Base-by-base conservation (phyloP, 2,888 invertebrate species). In the Gryllus longicercus region DNA sequence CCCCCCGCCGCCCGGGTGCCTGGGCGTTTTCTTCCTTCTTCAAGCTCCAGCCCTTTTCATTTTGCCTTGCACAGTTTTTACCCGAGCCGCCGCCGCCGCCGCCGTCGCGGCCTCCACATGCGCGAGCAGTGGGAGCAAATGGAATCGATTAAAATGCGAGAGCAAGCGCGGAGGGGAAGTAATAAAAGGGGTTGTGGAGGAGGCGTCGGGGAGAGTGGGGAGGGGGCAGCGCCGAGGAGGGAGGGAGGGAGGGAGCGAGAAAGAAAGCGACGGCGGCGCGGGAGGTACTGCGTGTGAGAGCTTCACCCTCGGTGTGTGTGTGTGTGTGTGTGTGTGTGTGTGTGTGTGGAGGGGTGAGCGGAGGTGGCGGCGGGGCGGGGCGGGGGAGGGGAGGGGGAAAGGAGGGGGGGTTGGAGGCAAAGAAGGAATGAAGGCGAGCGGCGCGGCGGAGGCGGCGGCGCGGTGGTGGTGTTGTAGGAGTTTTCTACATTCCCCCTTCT, bases 111-210 rank as follows among this genome's bases (percentile, higher is more conserved):
- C 63, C 63, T 63, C 63, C 63, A 63, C 63, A 63, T 63, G 63
- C 63, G 63, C 63, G 63, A 14, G 63, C 63, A n/a, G 63, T 90
- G 90, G 90, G 88, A 88, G 90, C 90, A 90, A 91, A 90, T 91
- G 90, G 90, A 90, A 91, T 91, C 91, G 90, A 91, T 91, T 90
- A 90, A 91, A 90, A 90, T 90, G 90, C 90, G 90, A 90, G 84
- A 83, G 81, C 82, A 80, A 81, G 81, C 81, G 80, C 79, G 80
- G 77, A 81, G 82, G 82, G 81, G 82, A 82, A 82, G 81, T 82
- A 82, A 82, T 82, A 82, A 82, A 77, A 81, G 82, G 81, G 80
- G 80, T 80, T 81, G 79, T 50, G 79, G 50, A 77, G 81, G 74
- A 80, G 81, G 81, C 63, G 63, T 14, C 21, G 75, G 14, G 14